Percentiles rank a stretch among this genome's conserved stretches.
phyloP scores from a whole-genome alignment of 1,140 invertebrate species.

The Tetragnatha versicolor region DNA sequence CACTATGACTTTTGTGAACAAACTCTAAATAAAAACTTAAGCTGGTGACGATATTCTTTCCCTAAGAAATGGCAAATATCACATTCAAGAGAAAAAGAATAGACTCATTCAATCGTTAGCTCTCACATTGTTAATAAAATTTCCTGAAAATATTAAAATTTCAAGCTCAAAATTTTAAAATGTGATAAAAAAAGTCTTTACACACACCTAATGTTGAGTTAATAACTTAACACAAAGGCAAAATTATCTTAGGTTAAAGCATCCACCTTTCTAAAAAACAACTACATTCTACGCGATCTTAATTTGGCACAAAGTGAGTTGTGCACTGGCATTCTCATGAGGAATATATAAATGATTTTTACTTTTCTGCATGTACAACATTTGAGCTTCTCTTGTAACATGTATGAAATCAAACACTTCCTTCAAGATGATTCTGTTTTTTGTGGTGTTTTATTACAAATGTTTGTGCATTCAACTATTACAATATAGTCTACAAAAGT shows the following conservation, averaged over 20 bases:
- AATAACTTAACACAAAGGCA: slow-evolving; percentile 43
- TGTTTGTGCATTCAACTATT: slow-evolving; percentile 49
- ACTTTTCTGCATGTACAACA: slow-evolving; percentile 12
- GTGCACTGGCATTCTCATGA: slow-evolving; percentile 44
- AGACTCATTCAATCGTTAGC: slow-evolving; percentile 48
- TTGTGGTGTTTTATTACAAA: slow-evolving; percentile 36
- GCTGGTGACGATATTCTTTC: slow-evolving; percentile 13
- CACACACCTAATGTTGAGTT: slow-evolving; percentile 35
- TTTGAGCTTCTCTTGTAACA: slow-evolving; percentile 44
- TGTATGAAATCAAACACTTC: slow-evolving; percentile 23
- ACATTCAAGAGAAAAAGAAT: slow-evolving; percentile 52
- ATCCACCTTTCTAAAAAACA: slow-evolving; percentile 39
- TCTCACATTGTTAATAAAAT: slow-evolving; percentile 51
- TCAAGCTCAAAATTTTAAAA: slow-evolving; percentile 55
- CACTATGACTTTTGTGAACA: slow-evolving; percentile 38
- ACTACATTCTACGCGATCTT: slow-evolving; percentile 14
- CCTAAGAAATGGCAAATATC: slow-evolving; percentile 55
- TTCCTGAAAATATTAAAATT: slow-evolving; percentile 54
- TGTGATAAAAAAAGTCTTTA: slow-evolving; percentile 51
- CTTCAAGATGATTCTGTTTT: slow-evolving; percentile 33
- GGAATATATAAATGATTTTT: slow-evolving; percentile 28
- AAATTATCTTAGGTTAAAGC: slow-evolving; percentile 44
- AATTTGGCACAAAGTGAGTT: slow-evolving; percentile 53
- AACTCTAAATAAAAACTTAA: slow-evolving; percentile 12
- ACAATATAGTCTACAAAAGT: slow-evolving; percentile 43